Base-by-base conservation (phyloP, 2,888 invertebrate species). In the Bhutanitis thaidina region DNA sequence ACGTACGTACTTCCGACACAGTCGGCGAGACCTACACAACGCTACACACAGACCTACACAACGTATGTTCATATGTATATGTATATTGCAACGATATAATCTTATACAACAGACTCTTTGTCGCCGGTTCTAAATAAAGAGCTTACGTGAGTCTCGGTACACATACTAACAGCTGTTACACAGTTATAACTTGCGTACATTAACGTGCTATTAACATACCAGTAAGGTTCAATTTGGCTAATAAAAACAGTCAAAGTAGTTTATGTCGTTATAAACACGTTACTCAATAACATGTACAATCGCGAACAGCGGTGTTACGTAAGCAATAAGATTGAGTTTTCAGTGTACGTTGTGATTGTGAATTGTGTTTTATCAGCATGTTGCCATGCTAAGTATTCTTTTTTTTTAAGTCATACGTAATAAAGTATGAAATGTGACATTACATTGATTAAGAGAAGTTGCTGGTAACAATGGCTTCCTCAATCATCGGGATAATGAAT, bases 121-220 rank as follows among this genome's bases (percentile, higher is more conserved):
- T 64, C 69, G 65, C 69, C 69, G 45, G 49, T 37, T 43, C 61
- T 69, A 60, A 57, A 63, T 61, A 62, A 64, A 67, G 61, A 43
- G 53, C 58, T 67, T 61, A 60, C 67, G 64, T 58, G 59, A 60
- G 52, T 53, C 40, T n/a, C 34, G 7, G 10, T 13, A 43, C 14
- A 32, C 14, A 9, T 16, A 43, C 12, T 25, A 29, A 15, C 9
- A 43, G 30, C 32, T 15, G 39, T 7, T 14, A 41, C 35, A 38
- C 1, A 35, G 4, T 30, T 7, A 44, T 9, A 36, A 27, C 8
- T 9, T 27, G 4, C 27, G 13, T 8, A 9, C 5, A 9, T 25
- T 8, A 5, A n/a, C 12, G 12, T 13, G 25, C 34, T 36, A 44
- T n/a, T 4, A 4, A 14, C 8, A 10, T 35, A 10, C 1, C 0